These are phyloP conservation scores for Xestia rhomboidea DNA, from an alignment of 2,888 invertebrate genomes.

Conservation along the genomic window DNA sequence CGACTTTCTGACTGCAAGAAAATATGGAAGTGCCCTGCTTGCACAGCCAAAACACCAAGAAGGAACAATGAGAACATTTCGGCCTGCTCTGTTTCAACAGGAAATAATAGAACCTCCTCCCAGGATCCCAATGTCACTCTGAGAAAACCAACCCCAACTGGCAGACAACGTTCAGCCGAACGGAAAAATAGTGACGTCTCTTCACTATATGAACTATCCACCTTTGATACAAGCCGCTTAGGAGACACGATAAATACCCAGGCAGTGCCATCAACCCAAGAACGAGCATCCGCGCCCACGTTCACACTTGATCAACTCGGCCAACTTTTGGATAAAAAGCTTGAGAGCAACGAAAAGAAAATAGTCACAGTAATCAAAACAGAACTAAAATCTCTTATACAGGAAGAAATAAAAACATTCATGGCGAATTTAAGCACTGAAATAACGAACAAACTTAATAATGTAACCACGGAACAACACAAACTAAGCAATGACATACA, in stretches of 20 bases:
- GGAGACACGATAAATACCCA: constrained; percentile 3
- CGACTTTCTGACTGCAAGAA: background rate
- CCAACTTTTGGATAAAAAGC: constrained; percentile 3
- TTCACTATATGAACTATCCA: background rate
- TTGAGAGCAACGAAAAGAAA: background rate
- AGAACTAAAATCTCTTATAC: background rate
- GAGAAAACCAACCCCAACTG: constrained; percentile 3
- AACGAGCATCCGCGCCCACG: background rate
- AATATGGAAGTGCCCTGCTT: background rate
- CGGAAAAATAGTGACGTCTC: background rate
- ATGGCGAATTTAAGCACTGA: background rate
- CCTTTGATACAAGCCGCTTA: background rate
- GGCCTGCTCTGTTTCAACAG: background rate
- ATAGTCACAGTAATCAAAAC: background rate
- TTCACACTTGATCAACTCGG: constrained; percentile 5
- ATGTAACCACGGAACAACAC: background rate
- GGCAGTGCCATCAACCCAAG: background rate
- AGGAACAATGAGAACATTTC: background rate
- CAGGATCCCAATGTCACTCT: background rate
- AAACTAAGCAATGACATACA: background rate
- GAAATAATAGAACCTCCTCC: background rate
- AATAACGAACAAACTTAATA: background rate
- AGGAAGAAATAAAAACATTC: background rate
- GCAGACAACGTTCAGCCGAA: background rate
- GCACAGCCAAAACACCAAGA: background rate